A percentile compares a stretch with the other conserved stretches of the same genome.
Conservation (phyloP, 1,140 invertebrate genomes). For the Drosophila miranda region DNA sequence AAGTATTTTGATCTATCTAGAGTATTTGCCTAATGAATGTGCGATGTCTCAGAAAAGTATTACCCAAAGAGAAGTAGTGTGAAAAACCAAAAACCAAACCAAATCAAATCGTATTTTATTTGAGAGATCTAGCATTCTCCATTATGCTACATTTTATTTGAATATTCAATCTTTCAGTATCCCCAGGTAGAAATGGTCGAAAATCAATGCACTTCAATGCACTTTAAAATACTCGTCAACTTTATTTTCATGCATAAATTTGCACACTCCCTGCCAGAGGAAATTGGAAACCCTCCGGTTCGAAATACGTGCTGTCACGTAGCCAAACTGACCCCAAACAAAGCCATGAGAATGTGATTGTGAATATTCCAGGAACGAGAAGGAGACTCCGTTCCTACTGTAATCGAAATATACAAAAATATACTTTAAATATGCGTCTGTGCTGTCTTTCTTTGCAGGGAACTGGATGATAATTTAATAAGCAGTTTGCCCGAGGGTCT, state of each 20-base stretch:
- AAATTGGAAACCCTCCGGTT: slow-evolving; percentile 40
- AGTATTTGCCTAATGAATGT: too few species aligned
- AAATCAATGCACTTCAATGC: slow-evolving; percentile 60
- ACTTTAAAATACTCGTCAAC: slow-evolving; percentile 32
- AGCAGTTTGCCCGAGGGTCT: slow-evolving; percentile 86
- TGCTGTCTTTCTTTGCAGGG: slow-evolving; percentile 83
- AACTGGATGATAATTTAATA: slow-evolving; percentile 89
- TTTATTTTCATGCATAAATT: slow-evolving; percentile 69
- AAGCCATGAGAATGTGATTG: slow-evolving; percentile 44
- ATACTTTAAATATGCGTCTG: slow-evolving; percentile 37
- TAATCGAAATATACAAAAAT: slow-evolving; percentile 50
- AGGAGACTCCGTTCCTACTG: slow-evolving; percentile 37
- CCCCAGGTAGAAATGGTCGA: slow-evolving; percentile 23
- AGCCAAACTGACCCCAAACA: slow-evolving; percentile 59
- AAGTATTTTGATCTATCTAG: too few species aligned
- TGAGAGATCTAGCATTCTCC: too few species aligned
- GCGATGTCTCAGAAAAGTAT: too few species aligned
- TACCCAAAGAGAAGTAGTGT: too few species aligned
- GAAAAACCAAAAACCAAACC: too few species aligned
- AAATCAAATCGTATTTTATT: too few species aligned
- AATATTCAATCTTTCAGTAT: too few species aligned
- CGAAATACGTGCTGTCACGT: slow-evolving; percentile 63
- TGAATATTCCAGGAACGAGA: slow-evolving; percentile 9
- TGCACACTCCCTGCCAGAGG: slow-evolving; percentile 18
- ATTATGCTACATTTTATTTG: too few species aligned